These are phyloP conservation scores for Entomobrya proxima DNA, from an alignment of 2,888 invertebrate genomes.

Conservation along the genomic window DNA sequence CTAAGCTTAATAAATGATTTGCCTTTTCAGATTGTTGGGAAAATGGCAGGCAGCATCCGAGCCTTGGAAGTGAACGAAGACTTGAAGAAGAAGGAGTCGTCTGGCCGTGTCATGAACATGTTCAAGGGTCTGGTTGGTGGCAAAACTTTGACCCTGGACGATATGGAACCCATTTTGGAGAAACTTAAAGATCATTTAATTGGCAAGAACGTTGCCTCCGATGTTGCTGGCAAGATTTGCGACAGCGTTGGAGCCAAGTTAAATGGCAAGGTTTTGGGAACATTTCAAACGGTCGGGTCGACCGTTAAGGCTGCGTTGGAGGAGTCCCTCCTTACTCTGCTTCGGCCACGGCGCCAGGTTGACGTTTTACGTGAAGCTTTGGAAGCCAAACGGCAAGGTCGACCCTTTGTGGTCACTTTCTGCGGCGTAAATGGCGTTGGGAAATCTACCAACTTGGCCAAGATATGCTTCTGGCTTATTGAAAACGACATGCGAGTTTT, in stretches of 20 bases:
- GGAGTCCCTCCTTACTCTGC: slow-evolving; percentile 93
- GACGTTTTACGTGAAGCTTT: slow-evolving; percentile 97
- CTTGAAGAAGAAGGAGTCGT: slow-evolving; percentile 80
- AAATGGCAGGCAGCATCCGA: slow-evolving; percentile 89
- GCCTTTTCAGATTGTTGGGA: slow-evolving; percentile 84
- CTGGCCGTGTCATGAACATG: slow-evolving; percentile 76
- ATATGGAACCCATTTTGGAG: slow-evolving; percentile 91
- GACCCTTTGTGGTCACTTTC: slow-evolving; percentile 97
- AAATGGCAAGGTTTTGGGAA: slow-evolving; percentile 93
- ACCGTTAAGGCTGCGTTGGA: slow-evolving; percentile 92
- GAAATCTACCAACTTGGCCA: slow-evolving; percentile 98
- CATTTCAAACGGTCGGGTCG: slow-evolving; percentile 93
- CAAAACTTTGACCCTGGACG: slow-evolving; percentile 88
- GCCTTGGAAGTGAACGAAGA: slow-evolving; percentile 88
- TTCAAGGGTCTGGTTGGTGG: slow-evolving; percentile 86
- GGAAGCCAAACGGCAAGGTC: slow-evolving; percentile 87
- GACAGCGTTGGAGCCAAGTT: slow-evolving; percentile 93
- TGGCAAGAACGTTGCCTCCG: slow-evolving; percentile 97
- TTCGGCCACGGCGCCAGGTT: slow-evolving; percentile 95
- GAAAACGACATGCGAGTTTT: slow-evolving; percentile 97
- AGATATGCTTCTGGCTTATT: slow-evolving; percentile 99
- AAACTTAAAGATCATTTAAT: slow-evolving; percentile 97
- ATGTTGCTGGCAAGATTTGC: slow-evolving; percentile 95
- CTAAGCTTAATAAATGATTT: neutral
- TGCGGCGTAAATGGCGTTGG: slow-evolving; percentile 99